These are phyloP conservation scores for Hoplodrina ambigua DNA, from an alignment of 2,888 invertebrate genomes.

Conservation along the genomic window DNA sequence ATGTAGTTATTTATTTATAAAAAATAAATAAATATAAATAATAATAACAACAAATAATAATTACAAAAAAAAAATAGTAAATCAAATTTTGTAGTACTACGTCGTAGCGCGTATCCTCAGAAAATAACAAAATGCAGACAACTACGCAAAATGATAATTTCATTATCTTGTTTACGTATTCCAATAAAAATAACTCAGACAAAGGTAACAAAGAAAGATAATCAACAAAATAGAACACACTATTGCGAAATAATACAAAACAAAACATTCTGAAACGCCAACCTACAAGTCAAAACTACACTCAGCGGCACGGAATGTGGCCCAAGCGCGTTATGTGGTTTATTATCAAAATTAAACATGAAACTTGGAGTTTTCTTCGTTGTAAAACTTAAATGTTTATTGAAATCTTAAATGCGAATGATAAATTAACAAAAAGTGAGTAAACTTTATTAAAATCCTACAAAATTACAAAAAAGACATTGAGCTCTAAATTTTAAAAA, in stretches of 20 bases:
- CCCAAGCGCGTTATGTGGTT: too few relatives aligned
- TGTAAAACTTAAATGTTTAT: too few relatives aligned
- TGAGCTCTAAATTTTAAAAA: too few relatives aligned
- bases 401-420: too few relatives aligned
- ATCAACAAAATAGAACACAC: slow-evolving; percentile 39
- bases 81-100: slow-evolving; percentile 41
- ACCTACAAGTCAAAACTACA: slow-evolving; percentile 2
- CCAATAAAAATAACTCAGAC: slow-evolving; percentile 49
- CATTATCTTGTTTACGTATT: slow-evolving; percentile 59
- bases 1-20: too few relatives aligned
- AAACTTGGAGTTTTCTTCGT: too few relatives aligned
- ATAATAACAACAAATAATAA: neutral
- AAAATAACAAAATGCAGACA: slow-evolving; percentile 21
- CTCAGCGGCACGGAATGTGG: too few relatives aligned
- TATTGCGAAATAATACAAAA: slow-evolving; percentile 35
- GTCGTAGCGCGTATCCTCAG: slow-evolving; percentile 38
- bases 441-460: too few relatives aligned
- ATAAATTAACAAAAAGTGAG: too few relatives aligned
- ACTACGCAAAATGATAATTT: slow-evolving; percentile 37
- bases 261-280: slow-evolving; percentile 14
- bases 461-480: too few relatives aligned
- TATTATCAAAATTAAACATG: too few relatives aligned
- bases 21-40: too few relatives aligned
- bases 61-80: neutral
- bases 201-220: slow-evolving; percentile 53